Percentiles rank a stretch among this genome's conserved stretches.
These are phyloP conservation scores for Samia ricini DNA, from an alignment of 1,140 invertebrate species.

Conservation along the genomic window DNA sequence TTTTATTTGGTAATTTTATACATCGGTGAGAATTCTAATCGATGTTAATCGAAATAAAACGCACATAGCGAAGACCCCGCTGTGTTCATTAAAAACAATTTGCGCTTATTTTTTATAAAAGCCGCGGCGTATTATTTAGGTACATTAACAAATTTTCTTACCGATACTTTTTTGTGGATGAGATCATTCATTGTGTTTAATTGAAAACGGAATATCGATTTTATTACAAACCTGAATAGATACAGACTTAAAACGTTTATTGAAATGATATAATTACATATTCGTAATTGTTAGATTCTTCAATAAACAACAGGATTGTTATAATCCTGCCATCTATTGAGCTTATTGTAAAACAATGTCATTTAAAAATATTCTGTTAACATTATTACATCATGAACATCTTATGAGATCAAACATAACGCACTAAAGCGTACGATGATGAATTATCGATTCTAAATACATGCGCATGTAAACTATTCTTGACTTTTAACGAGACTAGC, in stretches of 20 bases:
- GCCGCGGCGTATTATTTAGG: background rate
- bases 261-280: too few species aligned
- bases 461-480: background rate
- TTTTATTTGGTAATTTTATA: slow-evolving; percentile 68
- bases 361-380: background rate
- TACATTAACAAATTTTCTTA: background rate
- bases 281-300: too few species aligned
- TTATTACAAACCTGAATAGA: background rate
- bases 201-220: background rate
- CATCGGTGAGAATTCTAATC: slow-evolving; percentile 37
- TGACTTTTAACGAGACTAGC: background rate
- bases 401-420: background rate
- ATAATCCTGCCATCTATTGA: background rate
- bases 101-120: slow-evolving; percentile 18
- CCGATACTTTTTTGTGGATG: background rate
- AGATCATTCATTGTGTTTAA: too few species aligned
- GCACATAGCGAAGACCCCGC: slow-evolving; percentile 19
- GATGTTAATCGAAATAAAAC: slow-evolving; percentile 43
- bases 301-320: too few species aligned
- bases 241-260: background rate
- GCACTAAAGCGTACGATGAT: background rate
- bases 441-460: slow-evolving; percentile 1
- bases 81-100: slow-evolving; percentile 27
- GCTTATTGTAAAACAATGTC: background rate
- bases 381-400: slow-evolving; percentile 1